Base-by-base conservation (phyloP, 2,888 invertebrate genomes). In the Gastrophysa polygoni region DNA sequence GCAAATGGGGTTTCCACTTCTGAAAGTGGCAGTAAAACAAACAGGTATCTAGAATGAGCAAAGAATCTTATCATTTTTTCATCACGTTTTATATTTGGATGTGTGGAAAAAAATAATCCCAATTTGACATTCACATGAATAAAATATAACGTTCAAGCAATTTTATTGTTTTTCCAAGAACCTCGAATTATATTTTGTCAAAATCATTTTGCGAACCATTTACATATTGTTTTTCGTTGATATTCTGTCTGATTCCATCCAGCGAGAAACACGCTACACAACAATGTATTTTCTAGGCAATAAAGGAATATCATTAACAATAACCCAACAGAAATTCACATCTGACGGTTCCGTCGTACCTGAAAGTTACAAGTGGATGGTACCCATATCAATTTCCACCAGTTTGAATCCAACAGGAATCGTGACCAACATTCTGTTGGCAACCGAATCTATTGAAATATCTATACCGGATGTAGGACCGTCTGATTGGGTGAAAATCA, bases 1-100 rank as follows among this genome's bases (percentile, higher is more conserved):
- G 77, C 91, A 98, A 17, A 97, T 98, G 97, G 97, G 98, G 38
- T 98, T 94, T 78, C 98, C 98, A 0, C 88, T 96, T 57, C 88
- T 93, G 6, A 85, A 80, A 34, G 86, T 86, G 68, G 28, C 84
- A 85, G 59, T 14, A 2, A 38, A n/a, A 38, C n/a, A 11, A 14
- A 4, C 38, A n/a, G 38, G 38, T 38, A 32, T 10, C 7, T 61
- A n/a, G n/a, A n/a, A n/a, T n/a, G n/a, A n/a, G n/a, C n/a, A n/a
- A n/a, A n/a, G n/a, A n/a, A n/a, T n/a, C n/a, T n/a, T n/a, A n/a
- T n/a, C n/a, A n/a, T n/a, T n/a, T n/a, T n/a, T n/a, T n/a, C n/a
- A n/a, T n/a, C n/a, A n/a, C n/a, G n/a, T n/a, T n/a, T n/a, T n/a
- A n/a, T n/a, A n/a, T n/a, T n/a, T n/a, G n/a, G n/a, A n/a, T n/a